Percentiles rank a stretch among this genome's conserved stretches.
Conservation (phyloP, 2,797 vertebrate genomes). For the Pagetopsis macropterus region DNA sequence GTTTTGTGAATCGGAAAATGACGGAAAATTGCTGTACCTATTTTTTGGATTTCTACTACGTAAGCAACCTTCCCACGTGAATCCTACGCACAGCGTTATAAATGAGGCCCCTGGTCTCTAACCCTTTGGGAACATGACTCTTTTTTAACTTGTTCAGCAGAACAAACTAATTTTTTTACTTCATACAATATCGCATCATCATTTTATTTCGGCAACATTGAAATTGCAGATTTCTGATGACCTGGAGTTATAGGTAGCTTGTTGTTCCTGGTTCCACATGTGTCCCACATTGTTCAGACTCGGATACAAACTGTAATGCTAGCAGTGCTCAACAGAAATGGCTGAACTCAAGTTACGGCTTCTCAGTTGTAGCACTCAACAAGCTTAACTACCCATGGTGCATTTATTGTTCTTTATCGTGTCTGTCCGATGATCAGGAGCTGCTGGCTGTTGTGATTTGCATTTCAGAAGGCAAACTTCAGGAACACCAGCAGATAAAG, state of each 20-base stretch:
- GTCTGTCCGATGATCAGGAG: background rate
- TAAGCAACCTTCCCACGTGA: too few relatives aligned
- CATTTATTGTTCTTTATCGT: background rate
- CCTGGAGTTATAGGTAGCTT: background rate
- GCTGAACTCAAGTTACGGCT: too few relatives aligned
- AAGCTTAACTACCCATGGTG: too few relatives aligned
- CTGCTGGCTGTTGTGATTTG: background rate
- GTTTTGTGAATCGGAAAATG: too few relatives aligned
- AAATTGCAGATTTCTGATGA: background rate
- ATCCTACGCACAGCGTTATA: too few relatives aligned
- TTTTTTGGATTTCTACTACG: too few relatives aligned
- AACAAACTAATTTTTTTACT: background rate
- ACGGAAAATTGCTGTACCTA: too few relatives aligned
- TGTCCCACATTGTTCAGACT: background rate
- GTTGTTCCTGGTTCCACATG: background rate
- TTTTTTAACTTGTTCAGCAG: background rate
- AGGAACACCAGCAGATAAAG: constrained; percentile 32
- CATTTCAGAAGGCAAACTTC: constrained; percentile 18
- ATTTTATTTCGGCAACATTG: background rate
- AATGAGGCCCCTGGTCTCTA: background rate
- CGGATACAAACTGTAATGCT: background rate
- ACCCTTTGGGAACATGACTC: background rate
- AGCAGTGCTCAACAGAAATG: too few relatives aligned
- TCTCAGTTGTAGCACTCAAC: too few relatives aligned
- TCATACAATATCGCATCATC: background rate